phyloP scores from a whole-genome alignment of 2,888 invertebrate species.

The Drosophila mulleri region DNA sequence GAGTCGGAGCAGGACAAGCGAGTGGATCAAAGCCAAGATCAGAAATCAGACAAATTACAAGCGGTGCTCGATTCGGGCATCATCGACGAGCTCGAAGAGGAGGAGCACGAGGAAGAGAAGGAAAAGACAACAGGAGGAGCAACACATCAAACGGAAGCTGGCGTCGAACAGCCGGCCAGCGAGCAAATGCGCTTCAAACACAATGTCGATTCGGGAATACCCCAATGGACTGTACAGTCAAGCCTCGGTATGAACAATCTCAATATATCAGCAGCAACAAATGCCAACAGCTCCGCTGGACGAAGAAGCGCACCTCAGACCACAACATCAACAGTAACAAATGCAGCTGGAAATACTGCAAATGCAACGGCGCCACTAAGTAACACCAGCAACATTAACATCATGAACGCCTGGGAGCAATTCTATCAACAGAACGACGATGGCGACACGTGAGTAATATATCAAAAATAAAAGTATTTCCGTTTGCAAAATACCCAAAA shows the following conservation, averaged over 20 bases:
- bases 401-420: conserved; percentile 87
- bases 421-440: conserved; percentile 92
- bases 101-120: conserved; percentile 22
- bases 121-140: conserved; percentile 13
- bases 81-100: conserved; percentile 53
- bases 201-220: conserved; percentile 87
- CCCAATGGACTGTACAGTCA: conserved; percentile 86
- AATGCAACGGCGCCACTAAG: conserved; percentile 48
- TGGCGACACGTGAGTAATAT: conserved; percentile 93
- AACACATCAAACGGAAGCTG: conserved; percentile 36
- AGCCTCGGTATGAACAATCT: conserved; percentile 63
- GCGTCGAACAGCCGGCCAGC: conserved; percentile 47
- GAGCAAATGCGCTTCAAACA: conserved; percentile 88
- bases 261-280: conserved; percentile 42
- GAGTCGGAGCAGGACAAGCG: conserved; percentile 26
- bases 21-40: conserved; percentile 24
- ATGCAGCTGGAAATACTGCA: conserved; percentile 44
- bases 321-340: conserved; percentile 30
- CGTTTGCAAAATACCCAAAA: conserved; percentile 42
- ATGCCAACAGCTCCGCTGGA: conserved; percentile 48
- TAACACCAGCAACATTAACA: conserved; percentile 51
- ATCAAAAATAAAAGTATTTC: conserved; percentile 41
- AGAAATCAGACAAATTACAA: conserved; percentile 36
- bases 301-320: conserved; percentile 43
- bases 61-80: conserved; percentile 63